Base-by-base conservation (phyloP, 2,113 vertebrate species). In the Paracanthobrama guichenoti region DNA sequence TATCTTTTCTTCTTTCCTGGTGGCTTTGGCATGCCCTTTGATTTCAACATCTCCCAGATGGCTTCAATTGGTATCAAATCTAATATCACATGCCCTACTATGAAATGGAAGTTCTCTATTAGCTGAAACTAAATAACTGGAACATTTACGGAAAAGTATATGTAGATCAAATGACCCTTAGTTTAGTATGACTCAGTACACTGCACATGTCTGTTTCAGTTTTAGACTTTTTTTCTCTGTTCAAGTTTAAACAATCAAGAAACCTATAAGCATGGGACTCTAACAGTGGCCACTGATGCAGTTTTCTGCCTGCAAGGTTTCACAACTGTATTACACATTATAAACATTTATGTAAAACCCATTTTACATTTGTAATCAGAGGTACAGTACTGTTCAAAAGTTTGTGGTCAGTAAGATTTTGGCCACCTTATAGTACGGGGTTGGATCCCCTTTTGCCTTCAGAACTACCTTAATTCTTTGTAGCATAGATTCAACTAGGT, bases 1-100 rank as follows among this genome's bases (percentile, higher is more conserved):
- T 73, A 71, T 71, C 75, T 81, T 84, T 84, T 88, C 71, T 86
- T 86, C 86, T 84, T 86, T 64, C 76, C 80, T 78, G 72, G 81
- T 84, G 85, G 87, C 82, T 84, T 87, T 67, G 86, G 84, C 67
- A 85, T 83, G 83, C 72, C 20, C 86, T 82, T 86, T 69, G 83
- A 87, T 83, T 88, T 87, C 81, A 84, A 81, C 83, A 80, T 72
- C 78, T 64, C 53, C 87, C 89, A 91, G 84, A 88, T 84, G 84
- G 67, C 73, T 87, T 85, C 86, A 87, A 59, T 90, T 86, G 87
- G 77, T 87, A 88, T 92, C 87, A 75, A 85, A 89, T 90, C 84
- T 86, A 86, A 91, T 85, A 85, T 91, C 77, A 73, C 86, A 71
- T 77, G 77, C 50, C 83, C 26, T 83, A 62, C 67, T 42, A 79